Evolutionary conservation across 2,888 invertebrate species (phyloP), one percentile per base, ranked within the genome.

Genomic region (Heteromyza rotundicornis): DNA sequence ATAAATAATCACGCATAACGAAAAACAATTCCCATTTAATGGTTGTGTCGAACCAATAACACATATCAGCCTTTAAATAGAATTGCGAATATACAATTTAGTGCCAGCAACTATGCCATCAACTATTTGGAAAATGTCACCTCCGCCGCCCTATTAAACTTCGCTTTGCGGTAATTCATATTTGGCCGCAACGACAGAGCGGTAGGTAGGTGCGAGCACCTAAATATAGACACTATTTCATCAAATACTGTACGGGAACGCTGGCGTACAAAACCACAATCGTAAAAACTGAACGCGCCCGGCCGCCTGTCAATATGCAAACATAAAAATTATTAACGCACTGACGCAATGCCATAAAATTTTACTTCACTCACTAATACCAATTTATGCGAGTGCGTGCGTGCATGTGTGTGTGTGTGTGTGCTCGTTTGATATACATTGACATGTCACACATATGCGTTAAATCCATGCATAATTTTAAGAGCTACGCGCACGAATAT

Each of bases 241-340:
- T n/a, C n/a, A n/a, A n/a, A n/a, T n/a, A n/a, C n/a, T n/a, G n/a
- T n/a, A n/a, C 10, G 27, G 27, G 7, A 27, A 27, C 27, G 10
- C 5, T 20, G 20, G 20, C 17, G 20, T 2, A 14, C 14, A n/a
- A n/a, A 47, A 47, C 20, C 17, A 47, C 47, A 20, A 47, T 5
- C 17, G 40, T 40, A n/a, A n/a, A n/a, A n/a, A n/a, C n/a, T n/a
- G 20, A 7, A 40, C 5, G 14, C 20, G 47, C 47, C 19, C 20
- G 47, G n/a, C n/a, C 61, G 66, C 63, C 66, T 65, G 68, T 64
- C 70, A 68, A 71, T 76, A 73, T 76, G 74, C 76, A 77, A 75
- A 77, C 75, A 71, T 75, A 73, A 72, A 73, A 75, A 74, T 73
- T 77, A 75, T 74, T 74, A 75, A 70, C 69, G 71, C 65, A 61